Conservation (phyloP, 2,797 vertebrate genomes). For the Semaprochilodus insignis region DNA sequence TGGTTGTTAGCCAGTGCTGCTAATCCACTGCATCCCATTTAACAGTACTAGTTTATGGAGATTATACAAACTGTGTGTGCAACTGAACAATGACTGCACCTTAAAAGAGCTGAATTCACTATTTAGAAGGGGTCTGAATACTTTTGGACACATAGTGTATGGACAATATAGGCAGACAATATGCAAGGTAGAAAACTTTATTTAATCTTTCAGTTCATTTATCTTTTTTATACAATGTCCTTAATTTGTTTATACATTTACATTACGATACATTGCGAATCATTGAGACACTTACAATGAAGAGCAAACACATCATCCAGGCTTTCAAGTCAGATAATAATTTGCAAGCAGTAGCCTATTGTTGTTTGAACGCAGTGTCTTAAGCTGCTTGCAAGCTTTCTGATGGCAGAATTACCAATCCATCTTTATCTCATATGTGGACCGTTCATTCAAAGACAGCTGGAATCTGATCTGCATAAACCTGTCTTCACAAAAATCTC, state of each 20-base stretch:
- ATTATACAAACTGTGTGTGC: too few species aligned
- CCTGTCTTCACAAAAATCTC: neutral
- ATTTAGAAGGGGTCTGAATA: too few species aligned
- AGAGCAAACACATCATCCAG: slow-evolving; percentile 3
- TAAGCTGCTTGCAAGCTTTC: slow-evolving; percentile 3
- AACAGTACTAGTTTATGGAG: too few species aligned
- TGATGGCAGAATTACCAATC: neutral
- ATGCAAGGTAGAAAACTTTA: slow-evolving; percentile 52
- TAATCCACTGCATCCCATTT: too few species aligned
- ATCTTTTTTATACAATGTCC: slow-evolving; percentile 11
- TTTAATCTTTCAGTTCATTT: slow-evolving; percentile 39
- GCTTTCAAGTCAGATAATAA: neutral
- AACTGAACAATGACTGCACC: too few species aligned
- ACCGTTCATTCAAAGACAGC: neutral
- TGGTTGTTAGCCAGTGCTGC: too few species aligned
- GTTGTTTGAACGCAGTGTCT: neutral
- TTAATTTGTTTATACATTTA: slow-evolving; percentile 39
- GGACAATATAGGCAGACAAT: slow-evolving; percentile 1
- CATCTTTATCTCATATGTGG: too few species aligned
- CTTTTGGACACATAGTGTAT: neutral
- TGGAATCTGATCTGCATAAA: neutral
- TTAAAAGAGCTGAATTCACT: neutral
- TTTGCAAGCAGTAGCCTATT: neutral
- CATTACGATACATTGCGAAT: slow-evolving; percentile 27
- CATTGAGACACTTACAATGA: slow-evolving; percentile 38